Evolutionary conservation across 2,888 invertebrate species (phyloP), one percentile per base, ranked within the genome.

Genomic region (Tipula lateralis): DNA sequence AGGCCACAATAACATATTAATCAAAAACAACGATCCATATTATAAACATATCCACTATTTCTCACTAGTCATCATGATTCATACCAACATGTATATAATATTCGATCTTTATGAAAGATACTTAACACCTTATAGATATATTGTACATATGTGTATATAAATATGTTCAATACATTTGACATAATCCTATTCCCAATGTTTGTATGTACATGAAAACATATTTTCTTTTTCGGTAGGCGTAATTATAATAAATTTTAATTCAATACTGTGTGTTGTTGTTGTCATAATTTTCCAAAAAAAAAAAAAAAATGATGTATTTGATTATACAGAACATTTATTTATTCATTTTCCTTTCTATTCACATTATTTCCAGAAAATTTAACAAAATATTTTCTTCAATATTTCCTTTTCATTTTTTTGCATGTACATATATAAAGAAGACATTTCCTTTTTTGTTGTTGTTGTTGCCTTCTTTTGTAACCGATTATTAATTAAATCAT

Each of bases 231-330:
- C 2, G 24, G 66, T 66, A 66, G 66, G 66, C 66, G 12, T 66
- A 66, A 66, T 66, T 66, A 66, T 66, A 66, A 66, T 66, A 66
- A 66, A 66, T 66, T 66, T 66, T 66, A 66, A 66, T 66, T 66
- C 66, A 19, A 66, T 66, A 66, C 66, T 66, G 9, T 19, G n/a
- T n/a, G 19, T 66, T 19, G 66, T 66, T 66, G 66, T 24, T 66
- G 24, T 66, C 12, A 66, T 66, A 66, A 66, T 66, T 66, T 66
- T 24, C 66, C 9, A 66, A 19, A 66, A 66, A 66, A 24, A 66
- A 7, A 24, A 24, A 24, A 50, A 66, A 66, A 66, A 66, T 66
- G 66, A 66, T 66, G 24, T 66, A 66, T 66, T 66, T 66, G 66
- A 66, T 66, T 66, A 66, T 66, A 66, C 66, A 66, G 66, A 66